These are phyloP conservation scores for Spodoptera littoralis DNA, from an alignment of 2,888 invertebrate species.

Conservation along the genomic window DNA sequence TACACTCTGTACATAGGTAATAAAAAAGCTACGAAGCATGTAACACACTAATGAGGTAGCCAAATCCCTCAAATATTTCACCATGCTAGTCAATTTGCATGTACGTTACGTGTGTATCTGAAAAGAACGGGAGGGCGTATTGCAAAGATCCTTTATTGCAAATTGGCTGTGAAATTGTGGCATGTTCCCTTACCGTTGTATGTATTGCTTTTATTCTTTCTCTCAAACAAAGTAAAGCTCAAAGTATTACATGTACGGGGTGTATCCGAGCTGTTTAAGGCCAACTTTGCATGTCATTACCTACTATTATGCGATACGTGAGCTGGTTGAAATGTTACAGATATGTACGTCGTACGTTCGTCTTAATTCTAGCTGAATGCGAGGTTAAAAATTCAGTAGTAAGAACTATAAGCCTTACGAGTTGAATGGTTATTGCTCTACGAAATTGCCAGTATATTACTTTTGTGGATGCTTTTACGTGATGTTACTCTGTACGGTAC, in stretches of 20 bases:
- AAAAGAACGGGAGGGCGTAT: constrained; percentile 41
- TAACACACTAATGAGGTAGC: constrained; percentile 34
- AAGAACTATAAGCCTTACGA: constrained; percentile 12
- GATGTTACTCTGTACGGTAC: too few species aligned
- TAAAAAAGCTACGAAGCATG: constrained; percentile 1
- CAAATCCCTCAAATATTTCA: constrained; percentile 46
- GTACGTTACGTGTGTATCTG: constrained; percentile 33
- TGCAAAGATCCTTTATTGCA: constrained; percentile 58
- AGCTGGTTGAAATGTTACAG: constrained; percentile 19
- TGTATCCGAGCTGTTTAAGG: constrained; percentile 43
- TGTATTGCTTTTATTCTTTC: constrained; percentile 51
- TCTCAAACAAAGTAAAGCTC: constrained; percentile 38
- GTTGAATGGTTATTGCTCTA: constrained; percentile 13
- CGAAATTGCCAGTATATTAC: constrained; percentile 32
- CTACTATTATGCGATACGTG: constrained; percentile 34
- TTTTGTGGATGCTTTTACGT: constrained; percentile 29
- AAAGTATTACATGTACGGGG: constrained; percentile 35
- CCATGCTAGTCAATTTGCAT: constrained; percentile 52
- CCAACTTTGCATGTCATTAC: constrained; percentile 46
- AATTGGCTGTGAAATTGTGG: constrained; percentile 61
- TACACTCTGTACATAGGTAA: constrained; percentile 3
- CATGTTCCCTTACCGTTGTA: constrained; percentile 40
- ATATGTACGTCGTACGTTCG: constrained; percentile 1
- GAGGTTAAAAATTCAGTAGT: constrained; percentile 25
- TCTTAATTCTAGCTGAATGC: constrained; percentile 24